Evolutionary conservation across 2,888 invertebrate genomes (phyloP).

Genomic region (Lapara coniferarum): DNA sequence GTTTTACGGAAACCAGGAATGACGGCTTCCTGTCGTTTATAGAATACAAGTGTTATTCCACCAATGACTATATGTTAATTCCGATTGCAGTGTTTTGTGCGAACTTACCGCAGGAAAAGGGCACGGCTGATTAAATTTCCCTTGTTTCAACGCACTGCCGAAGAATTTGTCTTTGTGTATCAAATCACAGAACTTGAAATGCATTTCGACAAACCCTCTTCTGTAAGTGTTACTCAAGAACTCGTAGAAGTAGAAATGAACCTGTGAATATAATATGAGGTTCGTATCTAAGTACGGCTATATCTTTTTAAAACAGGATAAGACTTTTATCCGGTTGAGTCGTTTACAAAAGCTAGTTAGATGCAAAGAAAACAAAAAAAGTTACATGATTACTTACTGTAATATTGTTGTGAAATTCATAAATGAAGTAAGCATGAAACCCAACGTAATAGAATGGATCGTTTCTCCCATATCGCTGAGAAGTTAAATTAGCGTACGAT

Average conservation of each 20-base stretch:
- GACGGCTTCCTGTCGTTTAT: no score
- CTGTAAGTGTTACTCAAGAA: conserved; percentile 46
- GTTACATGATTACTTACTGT: not conserved
- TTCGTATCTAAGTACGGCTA: no score
- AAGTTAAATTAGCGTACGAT: conserved; percentile 40
- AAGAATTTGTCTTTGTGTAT: conserved; percentile 46
- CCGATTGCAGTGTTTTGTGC: no score
- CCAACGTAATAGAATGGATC: conserved; percentile 50
- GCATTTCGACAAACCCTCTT: conserved; percentile 48
- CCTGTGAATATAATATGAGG: conserved; percentile 30
- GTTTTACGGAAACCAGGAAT: no score
- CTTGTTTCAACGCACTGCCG: conserved; percentile 39
- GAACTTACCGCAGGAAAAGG: conserved; percentile 40
- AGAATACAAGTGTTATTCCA: no score
- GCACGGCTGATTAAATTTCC: conserved; percentile 34
- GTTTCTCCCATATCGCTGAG: conserved; percentile 41
- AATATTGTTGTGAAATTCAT: conserved; percentile 18
- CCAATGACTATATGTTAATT: no score
- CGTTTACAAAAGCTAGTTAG: no score
- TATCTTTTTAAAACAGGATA: no score
- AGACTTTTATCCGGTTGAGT: no score
- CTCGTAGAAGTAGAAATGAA: conserved; percentile 47
- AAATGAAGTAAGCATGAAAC: conserved; percentile 29
- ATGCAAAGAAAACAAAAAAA: not conserved
- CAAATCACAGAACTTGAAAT: conserved; percentile 45